Evolutionary conservation across 2,113 vertebrate genomes (phyloP), one percentile per base, ranked within the genome.

Genomic region (Etheostoma cragini): DNA sequence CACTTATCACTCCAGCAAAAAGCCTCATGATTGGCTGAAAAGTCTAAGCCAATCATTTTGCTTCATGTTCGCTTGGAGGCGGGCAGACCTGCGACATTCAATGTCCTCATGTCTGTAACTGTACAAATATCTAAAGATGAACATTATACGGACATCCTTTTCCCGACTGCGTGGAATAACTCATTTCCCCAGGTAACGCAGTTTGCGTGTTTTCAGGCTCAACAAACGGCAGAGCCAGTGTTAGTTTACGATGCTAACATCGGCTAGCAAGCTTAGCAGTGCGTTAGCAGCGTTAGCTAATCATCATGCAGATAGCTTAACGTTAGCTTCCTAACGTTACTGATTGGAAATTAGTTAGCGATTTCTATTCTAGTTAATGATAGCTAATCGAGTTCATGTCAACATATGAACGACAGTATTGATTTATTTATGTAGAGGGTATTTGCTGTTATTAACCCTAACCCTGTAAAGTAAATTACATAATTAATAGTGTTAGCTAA

Each of bases 1-100:
- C 0, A 0, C 0, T 0, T 0, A 0, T 0, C 10, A 7, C 38
- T 1, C 0, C 22, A 89, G 47, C n/a, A 87, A 85, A 12, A 63
- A n/a, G 45, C 16, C 17, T 68, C 82, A 24, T 19, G 0, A 91
- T 90, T 91, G 88, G 91, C 26, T 78, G 8, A 30, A 8, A 24
- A 0, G 0, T 49, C 22, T 61, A 1, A 83, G 45, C 92, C 92
- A 92, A 93, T 93, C 80, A 45, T 2, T 0, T n/a, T 6, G 50
- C 58, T 78, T 38, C 14, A 52, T 78, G 16, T 63, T 61, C 12
- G 5, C 6, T 42, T 13, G 46, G 1, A 17, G 3, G 24, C 1
- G 22, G 13, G 38, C 52, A 54, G 78, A 2, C 21, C 46, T 33
- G 56, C 93, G 92, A 93, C 92, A 82, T 94, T 93, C 91, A 89